A percentile compares a stretch with the other conserved stretches of the same genome.
phyloP scores from a whole-genome alignment of 2,888 invertebrate genomes.

The Scaptomyza cyrtandrae region DNA sequence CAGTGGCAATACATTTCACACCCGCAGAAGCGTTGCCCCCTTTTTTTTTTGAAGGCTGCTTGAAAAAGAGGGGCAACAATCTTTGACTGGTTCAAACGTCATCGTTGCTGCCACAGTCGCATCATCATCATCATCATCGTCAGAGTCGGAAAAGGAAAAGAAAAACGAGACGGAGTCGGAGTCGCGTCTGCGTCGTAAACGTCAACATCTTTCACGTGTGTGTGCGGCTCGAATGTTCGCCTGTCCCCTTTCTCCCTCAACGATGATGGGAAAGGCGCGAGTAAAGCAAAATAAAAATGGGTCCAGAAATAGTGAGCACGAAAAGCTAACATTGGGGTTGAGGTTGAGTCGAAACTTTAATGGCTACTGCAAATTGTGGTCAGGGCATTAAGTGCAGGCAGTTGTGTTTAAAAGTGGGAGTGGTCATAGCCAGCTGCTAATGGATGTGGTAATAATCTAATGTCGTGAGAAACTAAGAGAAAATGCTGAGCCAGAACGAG shows the following conservation, averaged over 20 bases:
- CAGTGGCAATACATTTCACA: constrained; percentile 72
- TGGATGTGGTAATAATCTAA: constrained; percentile 22
- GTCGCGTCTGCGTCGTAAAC: constrained; percentile 63
- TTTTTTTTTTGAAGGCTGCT: not conserved
- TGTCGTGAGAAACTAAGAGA: not conserved
- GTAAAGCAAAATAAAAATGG: constrained; percentile 26
- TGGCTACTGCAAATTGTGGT: constrained; percentile 57
- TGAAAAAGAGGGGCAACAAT: constrained; percentile 31
- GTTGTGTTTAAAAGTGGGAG: constrained; percentile 20
- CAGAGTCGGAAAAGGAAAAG: constrained; percentile 14
- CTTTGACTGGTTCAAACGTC: constrained; percentile 64
- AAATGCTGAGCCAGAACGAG: not conserved
- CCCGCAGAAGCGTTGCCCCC: constrained; percentile 53
- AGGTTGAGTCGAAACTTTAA: constrained; percentile 61
- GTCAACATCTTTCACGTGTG: constrained; percentile 71
- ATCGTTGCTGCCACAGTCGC: constrained; percentile 51
- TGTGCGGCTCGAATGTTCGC: constrained; percentile 15
- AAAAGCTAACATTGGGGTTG: constrained; percentile 32
- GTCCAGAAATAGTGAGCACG: constrained; percentile 35
- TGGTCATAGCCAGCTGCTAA: constrained; percentile 16
- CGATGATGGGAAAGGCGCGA: constrained; percentile 35
- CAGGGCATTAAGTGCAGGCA: constrained; percentile 51
- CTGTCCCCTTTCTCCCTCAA: not conserved
- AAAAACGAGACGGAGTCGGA: constrained; percentile 17
- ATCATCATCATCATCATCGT: constrained; percentile 63